These are phyloP conservation scores for Sebastes glaucus DNA, from an alignment of 2,797 vertebrate species.

Conservation along the genomic window DNA sequence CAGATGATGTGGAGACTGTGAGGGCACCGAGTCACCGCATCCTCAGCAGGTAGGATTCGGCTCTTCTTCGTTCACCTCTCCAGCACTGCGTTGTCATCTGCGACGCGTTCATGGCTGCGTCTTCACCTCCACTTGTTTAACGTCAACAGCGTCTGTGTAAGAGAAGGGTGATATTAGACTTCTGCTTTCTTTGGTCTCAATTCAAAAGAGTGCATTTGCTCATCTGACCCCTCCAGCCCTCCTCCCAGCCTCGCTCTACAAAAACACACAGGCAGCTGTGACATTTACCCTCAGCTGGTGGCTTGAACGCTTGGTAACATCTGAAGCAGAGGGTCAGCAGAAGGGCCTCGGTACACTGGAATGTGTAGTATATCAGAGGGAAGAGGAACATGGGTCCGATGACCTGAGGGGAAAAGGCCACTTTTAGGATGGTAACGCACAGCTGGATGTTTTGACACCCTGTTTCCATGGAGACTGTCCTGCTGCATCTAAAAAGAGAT, in stretches of 20 bases:
- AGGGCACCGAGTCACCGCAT: background rate
- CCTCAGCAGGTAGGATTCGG: background rate
- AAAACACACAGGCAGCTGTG: constrained; percentile 57
- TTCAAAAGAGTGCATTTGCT: background rate
- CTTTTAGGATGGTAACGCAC: constrained; percentile 84
- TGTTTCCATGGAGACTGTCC: constrained; percentile 86
- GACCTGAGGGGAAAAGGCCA: constrained; percentile 80
- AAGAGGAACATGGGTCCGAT: constrained; percentile 88
- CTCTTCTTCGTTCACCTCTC: background rate
- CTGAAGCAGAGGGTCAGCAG: constrained; percentile 80
- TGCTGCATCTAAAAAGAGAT: constrained; percentile 73
- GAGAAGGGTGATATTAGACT: background rate
- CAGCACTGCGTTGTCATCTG: background rate
- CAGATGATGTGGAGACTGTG: background rate
- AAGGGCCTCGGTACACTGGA: constrained; percentile 85
- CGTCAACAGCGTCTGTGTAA: constrained; percentile 26
- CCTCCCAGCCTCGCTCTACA: background rate
- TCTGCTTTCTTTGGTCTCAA: background rate
- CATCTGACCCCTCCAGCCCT: background rate
- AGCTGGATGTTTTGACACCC: constrained; percentile 90
- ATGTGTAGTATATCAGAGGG: constrained; percentile 85
- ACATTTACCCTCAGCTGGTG: constrained; percentile 72
- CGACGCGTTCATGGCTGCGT: background rate
- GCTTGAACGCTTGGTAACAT: constrained; percentile 75
- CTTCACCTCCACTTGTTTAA: constrained; percentile 32